Conservation (phyloP, 2,113 vertebrate genomes). For the Catharus minimus region DNA sequence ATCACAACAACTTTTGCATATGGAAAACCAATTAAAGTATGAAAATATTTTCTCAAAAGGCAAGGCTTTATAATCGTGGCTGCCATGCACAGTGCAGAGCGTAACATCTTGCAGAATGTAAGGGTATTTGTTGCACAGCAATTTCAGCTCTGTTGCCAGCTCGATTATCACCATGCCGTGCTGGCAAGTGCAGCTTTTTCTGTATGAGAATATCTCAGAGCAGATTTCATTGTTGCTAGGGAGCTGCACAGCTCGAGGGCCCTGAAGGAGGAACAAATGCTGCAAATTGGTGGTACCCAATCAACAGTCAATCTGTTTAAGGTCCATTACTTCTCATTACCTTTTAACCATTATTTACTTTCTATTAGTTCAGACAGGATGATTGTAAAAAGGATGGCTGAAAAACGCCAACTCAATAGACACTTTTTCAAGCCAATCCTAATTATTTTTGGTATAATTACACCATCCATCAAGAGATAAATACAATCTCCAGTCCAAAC, state of each 20-base stretch:
- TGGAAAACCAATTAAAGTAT: neutral
- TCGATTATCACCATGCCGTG: slow-evolving; percentile 49
- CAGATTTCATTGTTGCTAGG: slow-evolving; percentile 83
- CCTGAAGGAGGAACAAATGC: slow-evolving; percentile 63
- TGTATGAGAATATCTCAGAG: slow-evolving; percentile 66
- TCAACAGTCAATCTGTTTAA: slow-evolving; percentile 67
- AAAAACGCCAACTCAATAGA: slow-evolving; percentile 22
- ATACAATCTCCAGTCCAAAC: slow-evolving; percentile 36
- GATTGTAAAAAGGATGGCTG: slow-evolving; percentile 29
- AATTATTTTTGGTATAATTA: slow-evolving; percentile 59
- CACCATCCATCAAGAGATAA: slow-evolving; percentile 36
- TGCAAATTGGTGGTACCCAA: slow-evolving; percentile 69
- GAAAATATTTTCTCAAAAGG: neutral
- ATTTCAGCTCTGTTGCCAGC: slow-evolving; percentile 60
- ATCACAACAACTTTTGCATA: neutral
- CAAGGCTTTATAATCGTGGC: neutral
- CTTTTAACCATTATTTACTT: slow-evolving; percentile 55
- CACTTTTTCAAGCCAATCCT: slow-evolving; percentile 34
- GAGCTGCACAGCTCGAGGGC: slow-evolving; percentile 76
- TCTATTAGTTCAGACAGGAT: slow-evolving; percentile 45
- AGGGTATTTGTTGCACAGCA: slow-evolving; percentile 25
- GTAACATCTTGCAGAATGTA: neutral
- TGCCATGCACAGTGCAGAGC: neutral
- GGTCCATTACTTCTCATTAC: slow-evolving; percentile 59
- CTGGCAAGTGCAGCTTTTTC: slow-evolving; percentile 59